phyloP scores from a whole-genome alignment of 2,797 vertebrate genomes.

The Arvicola amphibius region DNA sequence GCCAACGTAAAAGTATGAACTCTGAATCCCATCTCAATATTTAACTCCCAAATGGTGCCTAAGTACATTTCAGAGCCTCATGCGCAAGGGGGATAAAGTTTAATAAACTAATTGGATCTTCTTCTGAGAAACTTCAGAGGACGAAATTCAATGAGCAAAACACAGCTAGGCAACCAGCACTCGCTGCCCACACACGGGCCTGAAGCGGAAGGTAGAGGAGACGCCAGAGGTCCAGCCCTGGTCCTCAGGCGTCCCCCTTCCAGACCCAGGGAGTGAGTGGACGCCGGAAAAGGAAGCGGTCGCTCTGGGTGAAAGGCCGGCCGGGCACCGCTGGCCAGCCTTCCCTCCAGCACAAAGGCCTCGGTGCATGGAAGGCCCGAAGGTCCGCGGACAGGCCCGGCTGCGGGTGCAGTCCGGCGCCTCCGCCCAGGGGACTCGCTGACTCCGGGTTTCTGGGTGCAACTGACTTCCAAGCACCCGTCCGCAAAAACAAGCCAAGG shows the following conservation, averaged over 20 bases:
- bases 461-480: not conserved
- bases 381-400: slow-evolving; percentile 28
- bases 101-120: not conserved
- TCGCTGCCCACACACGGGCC: not conserved
- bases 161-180: not conserved
- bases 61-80: slow-evolving; percentile 5
- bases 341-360: slow-evolving; percentile 14
- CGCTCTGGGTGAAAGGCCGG: not conserved
- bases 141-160: not conserved
- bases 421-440: not conserved
- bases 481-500: not conserved
- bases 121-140: slow-evolving; percentile 6
- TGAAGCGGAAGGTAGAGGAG: slow-evolving; percentile 5
- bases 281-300: not conserved
- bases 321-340: not conserved
- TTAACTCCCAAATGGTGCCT: slow-evolving; percentile 44
- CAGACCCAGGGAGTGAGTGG: not conserved
- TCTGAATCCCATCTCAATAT: slow-evolving; percentile 30
- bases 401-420: not conserved
- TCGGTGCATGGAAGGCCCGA: not conserved
- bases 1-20: slow-evolving; percentile 14
- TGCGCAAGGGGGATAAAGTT: slow-evolving; percentile 57
- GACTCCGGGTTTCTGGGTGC: slow-evolving; percentile 2
- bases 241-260: not conserved
- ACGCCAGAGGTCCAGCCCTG: not conserved